Percentiles rank a stretch among this genome's conserved stretches.
Evolutionary conservation across 2,113 vertebrate species (phyloP).

Genomic region (Aldabrachelys gigantea): DNA sequence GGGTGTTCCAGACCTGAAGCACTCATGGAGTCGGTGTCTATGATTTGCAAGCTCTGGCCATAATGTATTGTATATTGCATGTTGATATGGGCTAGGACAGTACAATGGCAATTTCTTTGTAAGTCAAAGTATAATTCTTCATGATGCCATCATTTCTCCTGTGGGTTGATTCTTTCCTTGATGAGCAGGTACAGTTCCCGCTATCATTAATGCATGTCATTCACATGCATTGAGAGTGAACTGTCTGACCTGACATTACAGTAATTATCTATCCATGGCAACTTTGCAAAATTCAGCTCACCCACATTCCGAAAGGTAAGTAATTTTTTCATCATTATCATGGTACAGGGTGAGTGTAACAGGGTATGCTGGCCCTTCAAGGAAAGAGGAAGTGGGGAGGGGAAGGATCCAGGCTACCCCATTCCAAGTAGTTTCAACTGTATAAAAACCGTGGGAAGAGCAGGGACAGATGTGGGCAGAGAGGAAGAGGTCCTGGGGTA

Average conservation of each 20-base stretch:
- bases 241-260: neutral
- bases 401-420: no score
- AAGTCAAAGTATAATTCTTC: neutral
- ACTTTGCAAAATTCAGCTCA: neutral
- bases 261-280: neutral
- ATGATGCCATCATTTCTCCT: neutral
- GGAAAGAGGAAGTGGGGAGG: no score
- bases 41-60: neutral
- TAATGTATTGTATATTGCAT: neutral
- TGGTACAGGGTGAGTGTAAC: neutral
- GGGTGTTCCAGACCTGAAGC: no score
- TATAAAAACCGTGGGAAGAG: no score
- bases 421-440: no score
- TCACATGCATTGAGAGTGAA: neutral
- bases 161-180: neutral
- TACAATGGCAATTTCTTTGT: neutral
- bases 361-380: no score
- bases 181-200: neutral
- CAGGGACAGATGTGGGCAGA: no score
- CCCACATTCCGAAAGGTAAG: neutral
- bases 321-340: neutral
- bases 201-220: neutral
- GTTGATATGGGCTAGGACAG: neutral
- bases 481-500: no score
- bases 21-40: neutral